phyloP scores from a whole-genome alignment of 2,113 vertebrate genomes.

The Procavia capensis region DNA sequence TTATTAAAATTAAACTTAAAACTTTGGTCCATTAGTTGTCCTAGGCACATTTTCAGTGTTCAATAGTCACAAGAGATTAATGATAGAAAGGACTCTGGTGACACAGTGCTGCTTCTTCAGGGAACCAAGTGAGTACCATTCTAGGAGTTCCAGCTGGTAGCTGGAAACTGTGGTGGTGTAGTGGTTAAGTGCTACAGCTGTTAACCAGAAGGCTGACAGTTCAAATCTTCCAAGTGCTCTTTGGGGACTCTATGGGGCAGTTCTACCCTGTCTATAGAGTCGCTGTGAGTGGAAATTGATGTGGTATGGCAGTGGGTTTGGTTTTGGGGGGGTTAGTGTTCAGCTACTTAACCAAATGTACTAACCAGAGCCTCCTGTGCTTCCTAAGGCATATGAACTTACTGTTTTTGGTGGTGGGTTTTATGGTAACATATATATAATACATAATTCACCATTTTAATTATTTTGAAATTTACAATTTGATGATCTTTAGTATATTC shows the following conservation, averaged over 20 bases:
- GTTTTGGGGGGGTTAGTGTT: too few species aligned
- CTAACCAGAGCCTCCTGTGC: neutral
- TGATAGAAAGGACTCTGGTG: neutral
- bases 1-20: neutral
- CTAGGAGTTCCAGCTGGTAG: neutral
- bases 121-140: neutral
- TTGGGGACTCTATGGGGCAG: too few species aligned
- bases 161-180: too few species aligned
- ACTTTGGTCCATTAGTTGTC: neutral
- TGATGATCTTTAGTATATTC: neutral
- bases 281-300: too few species aligned
- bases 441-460: neutral
- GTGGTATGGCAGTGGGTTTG: too few species aligned
- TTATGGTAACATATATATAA: neutral
- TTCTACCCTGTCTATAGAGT: too few species aligned
- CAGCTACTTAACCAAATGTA: too few species aligned
- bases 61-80: neutral
- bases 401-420: neutral
- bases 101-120: neutral
- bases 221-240: too few species aligned
- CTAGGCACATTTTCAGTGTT: neutral
- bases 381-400: neutral
- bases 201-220: too few species aligned
- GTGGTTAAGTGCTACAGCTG: too few species aligned
- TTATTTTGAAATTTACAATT: neutral